These are phyloP conservation scores for Mylabris sibirica DNA, from an alignment of 2,888 invertebrate species.

Conservation along the genomic window DNA sequence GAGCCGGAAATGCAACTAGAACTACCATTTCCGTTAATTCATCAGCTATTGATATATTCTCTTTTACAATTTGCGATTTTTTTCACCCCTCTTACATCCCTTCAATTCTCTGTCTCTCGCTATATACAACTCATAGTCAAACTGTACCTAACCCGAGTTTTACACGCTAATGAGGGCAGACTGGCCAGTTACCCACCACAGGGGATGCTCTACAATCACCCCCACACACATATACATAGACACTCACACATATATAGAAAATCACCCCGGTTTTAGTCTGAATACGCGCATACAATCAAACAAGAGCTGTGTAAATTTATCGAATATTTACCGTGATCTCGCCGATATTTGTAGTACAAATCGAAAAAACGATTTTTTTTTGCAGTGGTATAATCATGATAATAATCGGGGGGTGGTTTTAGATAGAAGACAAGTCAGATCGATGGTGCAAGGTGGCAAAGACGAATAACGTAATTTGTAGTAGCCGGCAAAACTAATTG, in stretches of 20 bases:
- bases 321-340: constrained; percentile 7
- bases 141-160: constrained; percentile 62
- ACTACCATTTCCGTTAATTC: constrained; percentile 8
- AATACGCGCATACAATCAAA: constrained; percentile 6
- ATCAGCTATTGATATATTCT: constrained; percentile 12
- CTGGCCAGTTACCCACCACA: constrained; percentile 63
- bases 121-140: constrained; percentile 57
- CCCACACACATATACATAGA: constrained; percentile 27
- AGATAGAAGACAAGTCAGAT: neutral
- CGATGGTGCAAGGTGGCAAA: constrained; percentile 53
- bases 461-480: constrained; percentile 64
- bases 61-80: constrained; percentile 16
- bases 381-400: neutral
- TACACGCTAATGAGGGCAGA: constrained; percentile 63
- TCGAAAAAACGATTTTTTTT: neutral
- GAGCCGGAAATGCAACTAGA: neutral
- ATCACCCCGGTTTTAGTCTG: neutral
- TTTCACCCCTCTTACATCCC: neutral
- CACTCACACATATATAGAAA: no score
- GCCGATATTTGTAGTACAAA: neutral
- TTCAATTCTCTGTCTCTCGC: neutral
- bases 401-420: neutral
- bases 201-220: constrained; percentile 46
- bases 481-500: constrained; percentile 62
- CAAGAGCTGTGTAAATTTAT: constrained; percentile 11